Conservation (phyloP, 2,113 vertebrate species). For the Murina feae region DNA sequence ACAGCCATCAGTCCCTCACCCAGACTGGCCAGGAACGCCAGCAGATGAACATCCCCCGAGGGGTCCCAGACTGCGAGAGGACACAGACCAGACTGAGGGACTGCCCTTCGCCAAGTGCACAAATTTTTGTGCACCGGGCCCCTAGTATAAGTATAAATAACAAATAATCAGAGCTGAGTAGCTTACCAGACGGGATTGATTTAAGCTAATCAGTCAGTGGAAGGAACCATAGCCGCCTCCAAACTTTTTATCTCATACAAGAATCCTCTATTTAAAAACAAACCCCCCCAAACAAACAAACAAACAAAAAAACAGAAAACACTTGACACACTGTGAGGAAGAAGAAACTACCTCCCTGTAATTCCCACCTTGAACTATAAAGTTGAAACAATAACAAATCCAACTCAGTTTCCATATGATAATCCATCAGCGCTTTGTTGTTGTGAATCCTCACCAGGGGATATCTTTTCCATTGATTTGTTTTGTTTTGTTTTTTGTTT, state of each 20-base stretch:
- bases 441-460: too few species aligned
- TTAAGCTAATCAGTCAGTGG: neutral
- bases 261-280: neutral
- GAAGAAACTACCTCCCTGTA: neutral
- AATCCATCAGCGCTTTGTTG: neutral
- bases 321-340: neutral
- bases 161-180: neutral
- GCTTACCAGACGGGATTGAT: neutral
- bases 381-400: neutral
- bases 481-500: too few species aligned
- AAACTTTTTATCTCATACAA: neutral
- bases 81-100: too few species aligned
- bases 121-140: too few species aligned
- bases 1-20: too few species aligned
- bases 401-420: neutral
- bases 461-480: too few species aligned
- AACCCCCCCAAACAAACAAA: neutral
- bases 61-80: too few species aligned
- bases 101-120: too few species aligned
- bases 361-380: neutral
- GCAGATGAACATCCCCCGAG: too few species aligned
- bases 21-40: too few species aligned
- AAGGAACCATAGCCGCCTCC: neutral
- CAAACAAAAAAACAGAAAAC: neutral
- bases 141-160: neutral